A percentile compares a stretch with the other conserved stretches of the same genome.
These are phyloP conservation scores for Thalassophryne amazonica DNA, from an alignment of 2,797 vertebrate genomes.

Conservation along the genomic window DNA sequence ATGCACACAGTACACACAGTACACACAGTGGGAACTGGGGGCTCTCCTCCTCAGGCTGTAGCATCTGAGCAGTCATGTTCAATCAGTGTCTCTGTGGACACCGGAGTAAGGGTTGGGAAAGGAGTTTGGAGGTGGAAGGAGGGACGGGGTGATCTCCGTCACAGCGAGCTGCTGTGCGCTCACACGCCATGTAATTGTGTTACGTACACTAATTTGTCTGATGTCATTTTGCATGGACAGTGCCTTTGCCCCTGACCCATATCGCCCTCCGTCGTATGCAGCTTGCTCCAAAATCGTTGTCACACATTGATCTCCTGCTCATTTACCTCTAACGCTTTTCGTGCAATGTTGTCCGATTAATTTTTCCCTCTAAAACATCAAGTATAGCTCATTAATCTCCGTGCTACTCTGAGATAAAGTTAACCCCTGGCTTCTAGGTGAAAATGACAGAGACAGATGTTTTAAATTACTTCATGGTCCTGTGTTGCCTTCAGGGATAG, in stretches of 20 bases:
- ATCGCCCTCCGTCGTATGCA: constrained; percentile 37
- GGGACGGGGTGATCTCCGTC: constrained; percentile 52
- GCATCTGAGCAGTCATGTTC: constrained; percentile 71
- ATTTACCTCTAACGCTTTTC: constrained; percentile 30
- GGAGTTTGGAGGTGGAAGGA: constrained; percentile 15
- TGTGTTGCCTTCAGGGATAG: constrained; percentile 32
- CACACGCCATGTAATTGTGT: constrained; percentile 70
- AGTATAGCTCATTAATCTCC: constrained; percentile 44
- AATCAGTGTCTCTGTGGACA: constrained; percentile 74
- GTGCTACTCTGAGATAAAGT: constrained; percentile 37
- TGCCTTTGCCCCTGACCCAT: constrained; percentile 55
- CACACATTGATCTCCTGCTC: constrained; percentile 14
- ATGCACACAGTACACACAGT: constrained; percentile 2
- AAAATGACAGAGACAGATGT: constrained; percentile 65
- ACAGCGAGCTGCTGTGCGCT: constrained; percentile 56
- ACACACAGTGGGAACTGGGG: constrained; percentile 27
- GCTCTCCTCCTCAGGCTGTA: constrained; percentile 56
- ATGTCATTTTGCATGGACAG: constrained; percentile 42
- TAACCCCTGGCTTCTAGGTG: constrained; percentile 45
- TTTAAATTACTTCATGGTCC: constrained; percentile 52
- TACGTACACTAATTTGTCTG: constrained; percentile 68
- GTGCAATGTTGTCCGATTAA: neutral
- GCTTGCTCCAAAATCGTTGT: constrained; percentile 43
- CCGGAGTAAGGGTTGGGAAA: constrained; percentile 32
- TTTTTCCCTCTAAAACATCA: constrained; percentile 9